phyloP scores from a whole-genome alignment of 1,140 invertebrate genomes.

The Triops cancriformis region DNA sequence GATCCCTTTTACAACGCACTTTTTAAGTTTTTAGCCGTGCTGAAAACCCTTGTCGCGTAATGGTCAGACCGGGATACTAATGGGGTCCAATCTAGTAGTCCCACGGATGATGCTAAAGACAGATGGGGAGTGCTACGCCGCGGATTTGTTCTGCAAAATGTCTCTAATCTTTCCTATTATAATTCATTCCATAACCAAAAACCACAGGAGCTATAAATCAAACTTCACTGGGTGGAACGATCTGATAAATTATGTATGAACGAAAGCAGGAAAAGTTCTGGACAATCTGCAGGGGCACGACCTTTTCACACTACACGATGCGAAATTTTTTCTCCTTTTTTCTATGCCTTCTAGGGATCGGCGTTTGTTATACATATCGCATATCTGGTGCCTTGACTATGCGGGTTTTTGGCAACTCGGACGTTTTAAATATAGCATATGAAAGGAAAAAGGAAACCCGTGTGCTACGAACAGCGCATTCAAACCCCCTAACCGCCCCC shows the following conservation, averaged over 20 bases:
- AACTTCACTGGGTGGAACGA: background rate
- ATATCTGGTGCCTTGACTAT: background rate
- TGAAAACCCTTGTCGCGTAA: background rate
- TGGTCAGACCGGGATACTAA: background rate
- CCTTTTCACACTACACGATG: background rate
- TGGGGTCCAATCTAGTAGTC: background rate
- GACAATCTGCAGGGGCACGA: background rate
- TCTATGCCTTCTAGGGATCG: background rate
- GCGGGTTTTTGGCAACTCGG: background rate
- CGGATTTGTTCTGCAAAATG: background rate
- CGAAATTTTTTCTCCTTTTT: background rate
- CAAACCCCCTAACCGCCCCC: background rate
- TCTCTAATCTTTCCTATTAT: background rate
- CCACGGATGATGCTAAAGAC: background rate
- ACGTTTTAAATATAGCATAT: background rate
- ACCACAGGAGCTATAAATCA: slow-evolving; percentile 13
- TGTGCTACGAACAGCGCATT: background rate
- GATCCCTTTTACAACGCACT: background rate
- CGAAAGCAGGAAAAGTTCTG: background rate
- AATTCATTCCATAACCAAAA: background rate
- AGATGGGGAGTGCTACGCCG: background rate
- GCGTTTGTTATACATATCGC: slow-evolving; percentile 3
- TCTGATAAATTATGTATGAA: background rate
- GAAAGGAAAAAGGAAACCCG: background rate
- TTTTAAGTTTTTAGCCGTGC: background rate